Base-by-base conservation (phyloP, 2,113 vertebrate genomes). In the Ornithorhynchus anatinus region DNA sequence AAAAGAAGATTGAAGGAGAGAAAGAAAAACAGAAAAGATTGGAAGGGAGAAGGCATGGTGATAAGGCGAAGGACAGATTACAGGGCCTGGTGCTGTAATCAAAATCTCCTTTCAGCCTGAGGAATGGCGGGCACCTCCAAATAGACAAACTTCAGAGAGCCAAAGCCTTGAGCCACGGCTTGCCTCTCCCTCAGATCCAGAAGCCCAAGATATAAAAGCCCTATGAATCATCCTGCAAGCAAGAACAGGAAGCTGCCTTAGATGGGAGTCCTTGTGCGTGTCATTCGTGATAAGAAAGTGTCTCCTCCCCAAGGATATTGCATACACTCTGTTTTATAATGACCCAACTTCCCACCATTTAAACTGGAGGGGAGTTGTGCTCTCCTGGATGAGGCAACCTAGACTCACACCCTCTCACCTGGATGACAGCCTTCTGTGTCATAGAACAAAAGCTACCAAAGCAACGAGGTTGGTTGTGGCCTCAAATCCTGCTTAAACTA, bases 341-440 rank as follows among this genome's bases (percentile, higher is more conserved):
- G 29, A 48, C 23, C 45, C 29, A 25, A 22, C 17, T 25, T 48
- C 23, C 13, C 15, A 22, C 19, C 22, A 25, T 27, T 15, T 47
- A 47, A 27, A 29, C 25, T 29, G 22, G 59, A 58, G 37, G 14
- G 40, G 66, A 69, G 32, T 36, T 25, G 23, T 48, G 29, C 3
- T 15, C 23, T 31, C 52, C 45, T 82, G 77, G 63, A 67, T 77
- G 79, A 87, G 69, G 80, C 73, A 86, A 81, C 39, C 43, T 39
- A n/a, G 5, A 53, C 78, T 80, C 88, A 88, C 81, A 80, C 72
- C 88, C 77, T 84, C 64, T 59, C 72, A 86, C 77, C 69, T 85
- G 75, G 48, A 80, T 88, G 68, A 76, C 47, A 50, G 72, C 58
- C 62, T 69, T 87, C 66, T 84, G 72, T 72, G 82, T 86, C 86